Evolutionary conservation across 2,797 vertebrate species (phyloP), one percentile per base, ranked within the genome.

Genomic region (Karalla daura): DNA sequence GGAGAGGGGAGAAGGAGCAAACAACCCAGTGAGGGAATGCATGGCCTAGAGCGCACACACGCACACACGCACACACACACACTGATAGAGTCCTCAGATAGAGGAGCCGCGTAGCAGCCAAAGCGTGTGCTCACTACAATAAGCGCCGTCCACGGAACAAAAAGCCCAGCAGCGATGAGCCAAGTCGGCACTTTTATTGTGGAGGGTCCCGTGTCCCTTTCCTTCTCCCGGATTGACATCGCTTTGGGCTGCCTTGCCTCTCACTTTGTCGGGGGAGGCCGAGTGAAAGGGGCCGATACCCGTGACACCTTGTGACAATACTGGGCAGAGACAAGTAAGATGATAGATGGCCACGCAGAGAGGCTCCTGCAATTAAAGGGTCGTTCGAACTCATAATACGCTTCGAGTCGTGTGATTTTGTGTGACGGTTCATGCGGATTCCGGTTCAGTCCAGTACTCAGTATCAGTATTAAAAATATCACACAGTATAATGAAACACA

Each of bases 111-210:
- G 46, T 4, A 9, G n/a, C 66, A 84, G 86, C 83, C 83, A 87
- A 77, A 82, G 78, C 76, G 63, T 76, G 76, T 63, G 78, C 73
- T 73, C 81, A 74, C 61, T 67, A 66, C 83, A 88, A 75, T 86
- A 73, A 83, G 78, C 74, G 76, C 47, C 25, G 5, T 86, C 79
- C 81, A 70, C 81, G 80, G 74, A 84, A 24, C 63, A 73, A 64
- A 67, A 32, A 78, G 76, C 32, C 61, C 80, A 47, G 65, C 47
- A 8, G 32, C 30, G 56, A 12, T 23, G 60, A 73, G 79, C 79
- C 86, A 88, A 80, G 69, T 73, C 75, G 33, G 39, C 5, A 25
- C 58, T 83, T 79, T 80, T 78, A 74, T 80, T 61, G 7, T 68
- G 82, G 66, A 71, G 70, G 64, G 81, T 75, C 74, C 80, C 24